Conservation (phyloP, 1,140 invertebrate species). For the Drosophila lacteicornis region DNA sequence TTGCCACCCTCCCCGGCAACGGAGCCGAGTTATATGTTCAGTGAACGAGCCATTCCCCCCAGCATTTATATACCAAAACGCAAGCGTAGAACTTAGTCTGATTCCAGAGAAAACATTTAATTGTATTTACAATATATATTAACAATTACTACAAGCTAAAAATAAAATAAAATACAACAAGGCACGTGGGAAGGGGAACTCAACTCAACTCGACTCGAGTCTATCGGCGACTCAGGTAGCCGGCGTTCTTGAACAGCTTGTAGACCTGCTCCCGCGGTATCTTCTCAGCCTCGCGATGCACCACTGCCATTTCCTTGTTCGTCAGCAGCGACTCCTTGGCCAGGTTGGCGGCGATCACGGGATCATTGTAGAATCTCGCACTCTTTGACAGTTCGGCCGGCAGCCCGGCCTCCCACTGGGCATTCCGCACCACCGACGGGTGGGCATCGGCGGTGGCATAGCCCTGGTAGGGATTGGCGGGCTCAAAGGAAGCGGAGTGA, state of each 20-base stretch:
- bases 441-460: constrained; percentile 85
- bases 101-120: constrained; percentile 43
- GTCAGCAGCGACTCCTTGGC: constrained; percentile 91
- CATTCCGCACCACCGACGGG: constrained; percentile 87
- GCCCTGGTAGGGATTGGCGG: constrained; percentile 58
- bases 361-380: constrained; percentile 90
- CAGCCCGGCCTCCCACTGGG: constrained; percentile 87
- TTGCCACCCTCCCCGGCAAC: constrained; percentile 86
- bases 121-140: constrained; percentile 64
- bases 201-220: constrained; percentile 4
- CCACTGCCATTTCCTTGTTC: constrained; percentile 90
- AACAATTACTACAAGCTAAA: constrained; percentile 70
- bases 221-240: constrained; percentile 85
- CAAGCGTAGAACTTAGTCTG: constrained; percentile 30
- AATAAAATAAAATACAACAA: constrained; percentile 56
- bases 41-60: constrained; percentile 19
- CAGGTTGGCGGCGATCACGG: constrained; percentile 88
- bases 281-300: constrained; percentile 91
- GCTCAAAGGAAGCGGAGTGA: constrained; percentile 34
- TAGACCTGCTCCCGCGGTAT: constrained; percentile 91
- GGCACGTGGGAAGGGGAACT: constrained; percentile 40
- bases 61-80: constrained; percentile 31
- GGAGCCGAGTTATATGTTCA: constrained; percentile 85
- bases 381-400: constrained; percentile 88
- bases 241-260: constrained; percentile 90